Percentiles rank a stretch among this genome's conserved stretches.
These are phyloP conservation scores for Choreutis nemorana DNA, from an alignment of 2,888 invertebrate genomes.

Conservation along the genomic window DNA sequence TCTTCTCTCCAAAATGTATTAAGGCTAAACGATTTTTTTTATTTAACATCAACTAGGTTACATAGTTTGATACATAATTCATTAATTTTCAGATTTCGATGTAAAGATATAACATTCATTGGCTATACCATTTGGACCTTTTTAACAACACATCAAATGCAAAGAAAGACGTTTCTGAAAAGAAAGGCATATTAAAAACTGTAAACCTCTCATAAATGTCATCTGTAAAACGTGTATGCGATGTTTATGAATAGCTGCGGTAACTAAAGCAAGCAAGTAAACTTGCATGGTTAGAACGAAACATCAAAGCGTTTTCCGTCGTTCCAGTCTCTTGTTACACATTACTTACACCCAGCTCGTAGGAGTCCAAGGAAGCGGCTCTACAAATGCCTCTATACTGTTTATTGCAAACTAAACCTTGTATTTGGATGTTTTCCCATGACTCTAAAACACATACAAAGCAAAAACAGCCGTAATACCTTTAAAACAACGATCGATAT, in stretches of 20 bases:
- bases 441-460: no score
- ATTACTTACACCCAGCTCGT: conserved; percentile 30
- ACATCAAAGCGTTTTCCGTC: conserved; percentile 30
- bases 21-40: no score
- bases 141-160: not conserved
- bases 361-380: conserved; percentile 25
- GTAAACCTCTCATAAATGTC: no score
- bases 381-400: conserved; percentile 29
- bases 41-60: no score
- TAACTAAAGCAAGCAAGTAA: not conserved
- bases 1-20: conserved; percentile 46
- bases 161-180: no score
- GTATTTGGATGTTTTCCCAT: no score
- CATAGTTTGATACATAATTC: not conserved
- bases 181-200: no score
- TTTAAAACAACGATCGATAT: no score
- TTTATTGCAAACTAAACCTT: no score
- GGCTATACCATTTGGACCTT: not conserved
- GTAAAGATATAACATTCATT: not conserved
- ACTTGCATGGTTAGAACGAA: conserved; percentile 16
- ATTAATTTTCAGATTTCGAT: not conserved
- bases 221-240: no score
- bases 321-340: conserved; percentile 28
- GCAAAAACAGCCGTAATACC: no score
- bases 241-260: not conserved